These are phyloP conservation scores for Monochamus alternatus DNA, from an alignment of 2,888 invertebrate species.

Conservation along the genomic window DNA sequence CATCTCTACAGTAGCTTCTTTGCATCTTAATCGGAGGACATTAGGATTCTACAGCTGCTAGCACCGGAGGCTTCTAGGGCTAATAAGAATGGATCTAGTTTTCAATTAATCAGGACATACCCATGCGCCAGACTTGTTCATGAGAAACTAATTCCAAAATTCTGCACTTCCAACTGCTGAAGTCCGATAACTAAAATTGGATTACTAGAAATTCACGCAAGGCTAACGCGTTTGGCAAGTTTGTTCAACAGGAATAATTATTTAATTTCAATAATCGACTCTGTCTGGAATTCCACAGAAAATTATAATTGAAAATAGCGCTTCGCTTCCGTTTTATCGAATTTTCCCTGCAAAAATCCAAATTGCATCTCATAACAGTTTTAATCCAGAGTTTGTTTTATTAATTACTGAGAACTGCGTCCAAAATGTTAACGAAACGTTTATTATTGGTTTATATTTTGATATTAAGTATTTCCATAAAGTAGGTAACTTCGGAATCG, in stretches of 20 bases:
- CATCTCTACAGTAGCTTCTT: too few species aligned
- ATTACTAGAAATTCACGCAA: conserved; percentile 12
- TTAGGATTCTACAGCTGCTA: too few species aligned
- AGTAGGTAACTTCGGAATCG: too few species aligned
- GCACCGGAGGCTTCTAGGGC: too few species aligned
- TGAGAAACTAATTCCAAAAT: conserved; percentile 10
- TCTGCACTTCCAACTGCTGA: conserved; percentile 11
- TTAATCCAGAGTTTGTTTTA: not conserved
- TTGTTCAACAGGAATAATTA: conserved; percentile 6
- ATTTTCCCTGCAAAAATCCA: too few species aligned
- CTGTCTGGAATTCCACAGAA: not conserved
- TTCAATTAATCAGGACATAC: not conserved
- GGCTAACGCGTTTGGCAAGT: conserved; percentile 4
- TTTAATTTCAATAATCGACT: not conserved
- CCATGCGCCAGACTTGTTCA: not conserved
- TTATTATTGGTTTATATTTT: too few species aligned
- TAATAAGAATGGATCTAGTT: not conserved
- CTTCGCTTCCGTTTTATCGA: too few species aligned
- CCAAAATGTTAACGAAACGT: not conserved
- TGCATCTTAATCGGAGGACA: too few species aligned
- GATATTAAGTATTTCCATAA: too few species aligned
- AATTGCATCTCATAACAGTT: not conserved
- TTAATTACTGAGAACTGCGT: not conserved
- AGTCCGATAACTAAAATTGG: conserved; percentile 7
- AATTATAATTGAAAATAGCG: not conserved